Evolutionary conservation across 2,797 vertebrate genomes (phyloP).

Genomic region (Philypnodon macrostomus): DNA sequence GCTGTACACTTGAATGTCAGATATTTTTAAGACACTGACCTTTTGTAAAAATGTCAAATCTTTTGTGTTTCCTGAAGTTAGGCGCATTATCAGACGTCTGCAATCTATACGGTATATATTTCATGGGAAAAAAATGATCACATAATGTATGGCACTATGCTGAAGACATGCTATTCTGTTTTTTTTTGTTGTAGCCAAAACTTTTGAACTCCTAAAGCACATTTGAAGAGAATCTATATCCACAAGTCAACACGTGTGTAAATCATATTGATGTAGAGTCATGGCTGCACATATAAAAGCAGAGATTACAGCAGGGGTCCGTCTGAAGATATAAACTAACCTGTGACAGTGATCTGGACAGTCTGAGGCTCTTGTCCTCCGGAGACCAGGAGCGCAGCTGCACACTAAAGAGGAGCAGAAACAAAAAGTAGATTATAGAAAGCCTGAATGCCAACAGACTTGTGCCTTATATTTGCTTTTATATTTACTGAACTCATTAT

Average conservation of each 20-base stretch:
- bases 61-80: slow-evolving; percentile 35
- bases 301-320: slow-evolving; percentile 5
- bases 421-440: background rate
- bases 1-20: slow-evolving; percentile 49
- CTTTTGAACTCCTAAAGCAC: slow-evolving; percentile 8
- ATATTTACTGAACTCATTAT: background rate
- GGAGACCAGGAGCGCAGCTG: slow-evolving; percentile 75
- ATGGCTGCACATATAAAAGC: background rate
- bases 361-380: slow-evolving; percentile 71
- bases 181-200: slow-evolving; percentile 4
- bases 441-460: background rate
- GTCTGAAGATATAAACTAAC: slow-evolving; percentile 50
- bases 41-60: slow-evolving; percentile 65
- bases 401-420: slow-evolving; percentile 55
- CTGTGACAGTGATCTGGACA: slow-evolving; percentile 78
- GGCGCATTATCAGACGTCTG: slow-evolving; percentile 6
- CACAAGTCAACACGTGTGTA: background rate
- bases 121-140: too few species aligned
- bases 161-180: background rate
- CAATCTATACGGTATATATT: slow-evolving; percentile 14
- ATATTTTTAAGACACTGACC: slow-evolving; percentile 58
- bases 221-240: slow-evolving; percentile 20
- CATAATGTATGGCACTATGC: too few species aligned
- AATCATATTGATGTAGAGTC: background rate
- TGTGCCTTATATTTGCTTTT: background rate